Evolutionary conservation across 2,888 invertebrate species (phyloP).

Genomic region (Coleophora deauratella): DNA sequence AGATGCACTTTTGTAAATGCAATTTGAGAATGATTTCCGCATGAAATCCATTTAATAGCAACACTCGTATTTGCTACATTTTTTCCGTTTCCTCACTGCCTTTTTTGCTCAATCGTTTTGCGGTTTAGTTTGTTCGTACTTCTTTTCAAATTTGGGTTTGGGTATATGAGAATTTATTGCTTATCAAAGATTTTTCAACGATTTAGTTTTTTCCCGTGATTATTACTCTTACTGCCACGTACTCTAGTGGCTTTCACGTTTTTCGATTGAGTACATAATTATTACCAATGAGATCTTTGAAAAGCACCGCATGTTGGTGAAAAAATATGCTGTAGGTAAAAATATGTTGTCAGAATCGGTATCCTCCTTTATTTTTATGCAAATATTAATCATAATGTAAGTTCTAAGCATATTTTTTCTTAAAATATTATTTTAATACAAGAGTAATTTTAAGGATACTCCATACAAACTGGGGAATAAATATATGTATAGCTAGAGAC

Average conservation of each 20-base stretch:
- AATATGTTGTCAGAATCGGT: no score
- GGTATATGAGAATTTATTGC: neutral
- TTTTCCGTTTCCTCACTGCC: conserved; percentile 41
- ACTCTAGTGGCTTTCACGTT: conserved; percentile 29
- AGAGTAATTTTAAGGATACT: no score
- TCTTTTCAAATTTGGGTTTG: neutral
- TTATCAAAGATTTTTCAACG: neutral
- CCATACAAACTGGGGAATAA: no score
- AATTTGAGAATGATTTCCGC: conserved; percentile 72
- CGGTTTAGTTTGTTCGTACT: conserved; percentile 29
- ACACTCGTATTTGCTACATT: conserved; percentile 47
- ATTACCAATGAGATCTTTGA: conserved; percentile 24
- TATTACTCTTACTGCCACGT: conserved; percentile 30
- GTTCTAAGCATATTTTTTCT: no score
- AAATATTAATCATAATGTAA: no score
- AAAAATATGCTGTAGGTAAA: no score
- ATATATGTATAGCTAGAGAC: no score
- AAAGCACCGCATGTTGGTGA: conserved; percentile 20
- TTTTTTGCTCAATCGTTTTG: conserved; percentile 34
- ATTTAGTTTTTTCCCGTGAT: conserved; percentile 19
- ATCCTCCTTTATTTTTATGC: no score
- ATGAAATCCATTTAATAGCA: conserved; percentile 54
- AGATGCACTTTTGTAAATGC: conserved; percentile 52
- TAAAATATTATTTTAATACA: no score
- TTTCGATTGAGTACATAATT: conserved; percentile 16